These are phyloP conservation scores for Ceratothoa steindachneri DNA, from an alignment of 2,888 invertebrate genomes.

Conservation along the genomic window DNA sequence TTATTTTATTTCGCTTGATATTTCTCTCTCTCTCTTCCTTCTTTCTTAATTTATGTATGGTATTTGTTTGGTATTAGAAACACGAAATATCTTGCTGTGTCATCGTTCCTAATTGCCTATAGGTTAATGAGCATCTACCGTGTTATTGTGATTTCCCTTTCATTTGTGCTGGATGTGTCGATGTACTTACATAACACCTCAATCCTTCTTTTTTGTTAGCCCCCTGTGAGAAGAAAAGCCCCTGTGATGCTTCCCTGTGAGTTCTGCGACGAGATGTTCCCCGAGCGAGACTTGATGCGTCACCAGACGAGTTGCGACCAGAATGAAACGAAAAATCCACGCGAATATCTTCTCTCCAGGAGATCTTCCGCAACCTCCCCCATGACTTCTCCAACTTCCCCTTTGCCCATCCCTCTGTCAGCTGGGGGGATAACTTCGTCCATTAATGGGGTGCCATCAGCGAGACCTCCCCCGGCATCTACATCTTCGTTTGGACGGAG, in stretches of 20 bases:
- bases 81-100: too few species aligned
- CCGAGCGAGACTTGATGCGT: constrained; percentile 57
- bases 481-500: constrained; percentile 2
- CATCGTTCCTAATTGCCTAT: too few species aligned
- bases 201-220: constrained; percentile 21
- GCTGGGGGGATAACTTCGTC: neutral
- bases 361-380: constrained; percentile 15
- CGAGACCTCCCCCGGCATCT: constrained; percentile 9
- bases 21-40: too few species aligned
- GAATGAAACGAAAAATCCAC: constrained; percentile 42
- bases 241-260: constrained; percentile 57
- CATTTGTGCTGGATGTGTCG: neutral
- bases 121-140: too few species aligned
- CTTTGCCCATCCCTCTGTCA: constrained; percentile 12
- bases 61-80: too few species aligned
- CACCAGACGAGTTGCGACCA: constrained; percentile 53
- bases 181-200: neutral
- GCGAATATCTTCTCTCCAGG: constrained; percentile 1
- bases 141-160: neutral
- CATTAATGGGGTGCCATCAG: neutral
- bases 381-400: constrained; percentile 18
- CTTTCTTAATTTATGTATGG: too few species aligned
- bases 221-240: constrained; percentile 36
- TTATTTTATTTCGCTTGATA: too few species aligned
- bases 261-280: constrained; percentile 58